Base-by-base conservation (phyloP, 1,140 invertebrate genomes). In the Melipona quadrifasciata region DNA sequence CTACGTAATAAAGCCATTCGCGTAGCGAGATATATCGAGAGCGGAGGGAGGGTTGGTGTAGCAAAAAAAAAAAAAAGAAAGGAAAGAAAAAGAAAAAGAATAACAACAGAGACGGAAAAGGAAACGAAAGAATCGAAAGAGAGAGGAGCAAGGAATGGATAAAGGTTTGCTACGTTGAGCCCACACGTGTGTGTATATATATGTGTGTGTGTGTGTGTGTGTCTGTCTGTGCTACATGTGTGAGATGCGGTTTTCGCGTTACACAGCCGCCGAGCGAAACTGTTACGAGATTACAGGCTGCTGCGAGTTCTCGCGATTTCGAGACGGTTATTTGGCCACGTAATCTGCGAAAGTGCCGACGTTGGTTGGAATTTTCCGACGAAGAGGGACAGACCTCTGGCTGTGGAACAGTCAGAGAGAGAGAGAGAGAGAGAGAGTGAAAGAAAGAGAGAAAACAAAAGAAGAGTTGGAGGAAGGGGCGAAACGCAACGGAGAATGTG, bases 311-410 rank as follows among this genome's bases (percentile, higher is more conserved):
- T 79, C 78, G 76, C 83, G 55, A 89, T 86, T 83, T 65, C 72
- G 76, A 39, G 71, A 86, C 51, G 58, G 55, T 81, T 86, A 84
- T 89, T 82, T 77, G 67, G 73, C 74, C 83, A 51, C 73, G 76
- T 86, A 89, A 89, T 89, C 85, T 74, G 81, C 73, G 80, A 55
- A 84, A 89, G 77, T 72, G 77, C 31, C 77, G 57, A 79, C 74
- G 70, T 75, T 58, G 77, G 71, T 80, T 61, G 74, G 82, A 75
- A 89, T 84, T 89, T 89, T 83, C 73, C 73, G 53, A n/a, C 71
- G 8, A 55, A 47, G 73, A 65, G 47, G 65, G 57, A 65, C 80
- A 27, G n/a, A 77, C 39, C 64, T 1, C 19, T 47, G 39, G 39
- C 39, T 47, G 67, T 39, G 70, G 64, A 70, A 83, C 31, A 79